phyloP scores from a whole-genome alignment of 1,140 invertebrate genomes.

The Vollenhovia emeryi region DNA sequence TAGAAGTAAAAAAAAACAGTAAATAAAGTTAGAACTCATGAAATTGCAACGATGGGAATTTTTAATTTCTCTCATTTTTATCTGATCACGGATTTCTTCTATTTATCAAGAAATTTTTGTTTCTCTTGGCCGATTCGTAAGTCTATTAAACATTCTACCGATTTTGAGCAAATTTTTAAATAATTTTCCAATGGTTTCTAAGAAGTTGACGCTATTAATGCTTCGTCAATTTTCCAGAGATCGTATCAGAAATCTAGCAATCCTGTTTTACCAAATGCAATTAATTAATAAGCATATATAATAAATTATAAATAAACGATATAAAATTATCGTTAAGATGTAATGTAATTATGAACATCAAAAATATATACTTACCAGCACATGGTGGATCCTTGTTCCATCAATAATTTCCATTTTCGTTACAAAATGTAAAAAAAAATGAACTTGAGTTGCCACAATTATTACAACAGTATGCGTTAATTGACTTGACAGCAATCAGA shows the following conservation, averaged over 20 bases:
- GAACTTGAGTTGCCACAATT: background rate
- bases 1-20: background rate
- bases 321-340: background rate
- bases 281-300: background rate
- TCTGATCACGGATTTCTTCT: too few species aligned
- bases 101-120: too few species aligned
- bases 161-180: background rate
- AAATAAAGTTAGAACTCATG: background rate
- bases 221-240: background rate
- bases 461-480: background rate
- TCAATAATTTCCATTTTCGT: background rate
- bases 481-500: background rate
- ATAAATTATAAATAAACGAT: background rate
- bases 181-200: background rate
- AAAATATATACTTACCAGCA: background rate
- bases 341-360: background rate
- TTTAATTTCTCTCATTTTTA: conserved; percentile 3
- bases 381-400: background rate
- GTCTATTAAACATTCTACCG: too few species aligned
- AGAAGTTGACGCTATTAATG: background rate
- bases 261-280: background rate
- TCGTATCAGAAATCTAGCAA: background rate
- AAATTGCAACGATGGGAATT: background rate
- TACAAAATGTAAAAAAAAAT: background rate
- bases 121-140: background rate